phyloP scores from a whole-genome alignment of 2,888 invertebrate genomes.

The Sisyra nigra region DNA sequence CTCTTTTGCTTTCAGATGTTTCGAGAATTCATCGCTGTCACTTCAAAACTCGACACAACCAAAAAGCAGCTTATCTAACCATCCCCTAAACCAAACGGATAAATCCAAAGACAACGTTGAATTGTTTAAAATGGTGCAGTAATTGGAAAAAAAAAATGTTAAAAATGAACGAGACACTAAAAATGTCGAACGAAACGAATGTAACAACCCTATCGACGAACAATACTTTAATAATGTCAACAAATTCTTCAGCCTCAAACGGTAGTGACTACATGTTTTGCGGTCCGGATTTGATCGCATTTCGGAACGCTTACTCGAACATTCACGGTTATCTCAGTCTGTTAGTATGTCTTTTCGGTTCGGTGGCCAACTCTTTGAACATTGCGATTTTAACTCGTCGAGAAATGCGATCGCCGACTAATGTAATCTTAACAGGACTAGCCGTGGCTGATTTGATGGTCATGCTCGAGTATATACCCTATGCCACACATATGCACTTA shows the following conservation, averaged over 20 bases:
- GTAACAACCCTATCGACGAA: no score
- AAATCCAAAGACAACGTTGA: no score
- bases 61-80: no score
- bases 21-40: no score
- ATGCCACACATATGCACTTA: conserved; percentile 65
- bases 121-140: no score
- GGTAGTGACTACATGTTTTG: conserved; percentile 6
- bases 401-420: conserved; percentile 84
- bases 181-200: no score
- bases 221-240: no score
- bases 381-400: conserved; percentile 76
- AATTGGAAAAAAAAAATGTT: no score
- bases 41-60: no score
- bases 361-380: conserved; percentile 81
- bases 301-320: conserved; percentile 47
- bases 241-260: not conserved
- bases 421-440: conserved; percentile 76
- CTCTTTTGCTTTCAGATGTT: no score
- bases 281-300: conserved; percentile 32
- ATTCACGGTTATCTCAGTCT: conserved; percentile 76
- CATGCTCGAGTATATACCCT: conserved; percentile 88
- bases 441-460: conserved; percentile 89
- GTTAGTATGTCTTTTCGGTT: conserved; percentile 77
- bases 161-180: no score
- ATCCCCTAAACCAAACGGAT: no score